These are phyloP conservation scores for Choloepus hoffmanni DNA, from an alignment of 2,113 vertebrate genomes.

Conservation along the genomic window DNA sequence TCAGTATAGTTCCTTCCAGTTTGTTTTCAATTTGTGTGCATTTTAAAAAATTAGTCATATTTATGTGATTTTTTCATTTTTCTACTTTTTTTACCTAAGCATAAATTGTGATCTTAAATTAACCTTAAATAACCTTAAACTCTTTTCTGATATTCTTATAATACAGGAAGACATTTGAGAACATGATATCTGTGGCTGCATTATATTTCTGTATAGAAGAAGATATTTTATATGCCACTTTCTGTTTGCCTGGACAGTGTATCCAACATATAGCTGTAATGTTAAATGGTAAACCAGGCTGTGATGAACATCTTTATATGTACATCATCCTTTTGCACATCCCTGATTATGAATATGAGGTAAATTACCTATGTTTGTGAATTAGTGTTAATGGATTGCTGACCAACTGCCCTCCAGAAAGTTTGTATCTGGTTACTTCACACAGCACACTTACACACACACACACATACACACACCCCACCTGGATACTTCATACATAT, in stretches of 20 bases:
- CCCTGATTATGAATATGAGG: neutral
- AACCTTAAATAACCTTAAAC: neutral
- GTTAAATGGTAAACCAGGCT: neutral
- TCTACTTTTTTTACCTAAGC: neutral
- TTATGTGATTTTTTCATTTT: neutral
- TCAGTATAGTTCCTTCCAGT: neutral
- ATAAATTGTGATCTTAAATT: neutral
- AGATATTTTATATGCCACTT: neutral
- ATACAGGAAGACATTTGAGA: neutral
- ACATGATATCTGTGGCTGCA: neutral
- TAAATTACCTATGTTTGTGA: neutral
- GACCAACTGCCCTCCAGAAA: neutral
- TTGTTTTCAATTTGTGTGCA: neutral
- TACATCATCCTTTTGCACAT: neutral
- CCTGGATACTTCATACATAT: neutral
- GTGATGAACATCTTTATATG: neutral
- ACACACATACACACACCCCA: neutral
- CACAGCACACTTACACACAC: too few relatives aligned
- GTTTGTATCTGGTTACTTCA: neutral
- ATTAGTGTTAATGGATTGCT: neutral
- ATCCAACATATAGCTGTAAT: neutral
- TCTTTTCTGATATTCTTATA: neutral
- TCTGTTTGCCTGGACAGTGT: neutral
- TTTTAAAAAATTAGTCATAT: constrained; percentile 8
- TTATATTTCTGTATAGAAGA: neutral